Conservation (phyloP, 2,113 vertebrate species). For the Nannospalax galili region DNA sequence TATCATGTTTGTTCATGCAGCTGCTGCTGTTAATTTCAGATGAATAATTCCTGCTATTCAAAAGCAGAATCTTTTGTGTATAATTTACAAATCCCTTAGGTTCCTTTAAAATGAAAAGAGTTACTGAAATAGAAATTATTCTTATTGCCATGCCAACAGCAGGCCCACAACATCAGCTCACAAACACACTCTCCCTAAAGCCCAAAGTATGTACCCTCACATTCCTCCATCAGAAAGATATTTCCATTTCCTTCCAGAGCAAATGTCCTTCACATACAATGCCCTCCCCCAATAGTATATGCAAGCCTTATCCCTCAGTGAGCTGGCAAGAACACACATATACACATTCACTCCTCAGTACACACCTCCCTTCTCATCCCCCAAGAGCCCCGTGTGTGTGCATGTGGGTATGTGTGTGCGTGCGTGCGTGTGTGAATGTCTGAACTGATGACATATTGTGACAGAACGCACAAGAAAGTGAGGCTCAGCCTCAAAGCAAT, state of each 20-base stretch:
- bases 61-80: constrained; percentile 55
- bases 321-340: fast-evolving
- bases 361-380: constrained; percentile 64
- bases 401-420: constrained; percentile 59
- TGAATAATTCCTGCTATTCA: constrained; percentile 61
- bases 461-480: constrained; percentile 75
- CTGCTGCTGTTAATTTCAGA: constrained; percentile 56
- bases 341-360: background rate
- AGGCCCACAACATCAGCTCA: constrained; percentile 59
- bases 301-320: background rate
- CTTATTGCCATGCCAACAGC: constrained; percentile 70
- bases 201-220: background rate
- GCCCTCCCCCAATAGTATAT: background rate
- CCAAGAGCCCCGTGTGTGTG: background rate
- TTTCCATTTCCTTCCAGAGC: constrained; percentile 64
- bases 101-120: constrained; percentile 72
- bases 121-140: constrained; percentile 73
- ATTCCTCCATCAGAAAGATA: background rate
- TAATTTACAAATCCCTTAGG: constrained; percentile 70
- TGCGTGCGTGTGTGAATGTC: constrained; percentile 55
- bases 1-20: background rate
- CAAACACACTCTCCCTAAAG: constrained; percentile 51
- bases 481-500: constrained; percentile 80
- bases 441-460: constrained; percentile 71
- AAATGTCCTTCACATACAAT: background rate